Evolutionary conservation across 2,888 invertebrate genomes (phyloP).

Genomic region (Rutpela maculata): DNA sequence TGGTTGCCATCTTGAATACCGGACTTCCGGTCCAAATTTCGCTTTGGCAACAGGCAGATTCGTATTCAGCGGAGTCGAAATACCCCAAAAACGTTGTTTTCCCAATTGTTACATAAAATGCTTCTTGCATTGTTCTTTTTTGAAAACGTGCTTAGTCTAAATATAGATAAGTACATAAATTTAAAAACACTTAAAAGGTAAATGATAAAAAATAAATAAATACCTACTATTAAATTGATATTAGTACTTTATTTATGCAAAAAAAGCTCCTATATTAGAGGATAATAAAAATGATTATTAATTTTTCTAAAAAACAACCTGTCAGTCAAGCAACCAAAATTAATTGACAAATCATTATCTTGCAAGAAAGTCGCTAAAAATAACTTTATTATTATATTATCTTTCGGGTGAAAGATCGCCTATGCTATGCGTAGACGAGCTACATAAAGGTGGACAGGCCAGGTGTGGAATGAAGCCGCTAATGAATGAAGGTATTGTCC

Average conservation of each 20-base stretch:
- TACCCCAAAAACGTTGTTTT: too few species aligned
- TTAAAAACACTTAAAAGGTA: too few species aligned
- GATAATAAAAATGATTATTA: background rate
- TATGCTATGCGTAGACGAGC: conserved; percentile 4
- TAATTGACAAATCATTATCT: conserved; percentile 37
- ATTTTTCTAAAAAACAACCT: conserved; percentile 10
- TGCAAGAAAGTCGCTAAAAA: conserved; percentile 24
- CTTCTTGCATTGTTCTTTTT: too few species aligned
- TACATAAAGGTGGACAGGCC: conserved; percentile 45
- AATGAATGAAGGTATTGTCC: conserved; percentile 72
- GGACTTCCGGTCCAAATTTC: too few species aligned
- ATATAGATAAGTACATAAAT: too few species aligned
- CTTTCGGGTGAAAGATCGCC: conserved; percentile 1
- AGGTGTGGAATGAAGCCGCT: conserved; percentile 65
- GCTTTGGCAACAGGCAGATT: too few species aligned
- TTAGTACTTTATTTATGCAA: background rate
- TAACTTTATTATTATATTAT: conserved; percentile 13
- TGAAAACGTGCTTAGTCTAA: too few species aligned
- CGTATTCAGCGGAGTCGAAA: too few species aligned
- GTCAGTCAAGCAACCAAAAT: conserved; percentile 28
- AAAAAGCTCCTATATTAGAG: background rate
- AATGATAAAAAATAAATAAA: too few species aligned
- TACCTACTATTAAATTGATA: background rate
- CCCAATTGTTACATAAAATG: too few species aligned
- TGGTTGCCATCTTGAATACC: too few species aligned